These are phyloP conservation scores for Neotoma lepida DNA, from an alignment of 2,113 vertebrate species.

Conservation along the genomic window DNA sequence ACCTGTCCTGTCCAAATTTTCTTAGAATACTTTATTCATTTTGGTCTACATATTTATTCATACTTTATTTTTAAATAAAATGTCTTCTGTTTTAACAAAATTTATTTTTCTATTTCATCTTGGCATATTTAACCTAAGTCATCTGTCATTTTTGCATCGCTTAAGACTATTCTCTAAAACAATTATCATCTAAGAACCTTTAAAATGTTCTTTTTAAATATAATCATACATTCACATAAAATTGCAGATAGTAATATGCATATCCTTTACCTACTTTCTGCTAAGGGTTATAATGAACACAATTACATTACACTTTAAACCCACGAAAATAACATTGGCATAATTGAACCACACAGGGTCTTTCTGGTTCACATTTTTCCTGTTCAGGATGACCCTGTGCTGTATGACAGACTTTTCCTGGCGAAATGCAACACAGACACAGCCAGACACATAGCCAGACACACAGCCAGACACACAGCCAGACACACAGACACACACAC, in stretches of 20 bases:
- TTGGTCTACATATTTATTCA: neutral
- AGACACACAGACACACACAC: no score
- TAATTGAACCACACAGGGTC: no score
- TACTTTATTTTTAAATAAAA: neutral
- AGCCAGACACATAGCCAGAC: no score
- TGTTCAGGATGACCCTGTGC: no score
- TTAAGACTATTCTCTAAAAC: neutral
- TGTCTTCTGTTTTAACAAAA: neutral
- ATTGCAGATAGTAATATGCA: neutral
- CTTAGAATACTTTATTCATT: neutral
- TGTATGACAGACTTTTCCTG: no score
- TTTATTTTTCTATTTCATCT: neutral
- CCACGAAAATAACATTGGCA: neutral
- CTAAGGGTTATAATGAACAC: neutral
- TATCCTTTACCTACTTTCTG: neutral
- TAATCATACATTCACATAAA: neutral
- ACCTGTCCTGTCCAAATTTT: neutral
- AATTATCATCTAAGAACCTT: neutral
- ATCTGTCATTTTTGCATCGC: neutral
- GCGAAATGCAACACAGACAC: no score
- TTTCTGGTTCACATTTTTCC: no score
- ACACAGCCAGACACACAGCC: no score
- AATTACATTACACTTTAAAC: neutral
- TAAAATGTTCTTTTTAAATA: neutral
- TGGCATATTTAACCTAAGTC: neutral